A percentile compares a stretch with the other conserved stretches of the same genome.
Conservation (phyloP, 2,797 vertebrate species). For the Xenentodon cancila region DNA sequence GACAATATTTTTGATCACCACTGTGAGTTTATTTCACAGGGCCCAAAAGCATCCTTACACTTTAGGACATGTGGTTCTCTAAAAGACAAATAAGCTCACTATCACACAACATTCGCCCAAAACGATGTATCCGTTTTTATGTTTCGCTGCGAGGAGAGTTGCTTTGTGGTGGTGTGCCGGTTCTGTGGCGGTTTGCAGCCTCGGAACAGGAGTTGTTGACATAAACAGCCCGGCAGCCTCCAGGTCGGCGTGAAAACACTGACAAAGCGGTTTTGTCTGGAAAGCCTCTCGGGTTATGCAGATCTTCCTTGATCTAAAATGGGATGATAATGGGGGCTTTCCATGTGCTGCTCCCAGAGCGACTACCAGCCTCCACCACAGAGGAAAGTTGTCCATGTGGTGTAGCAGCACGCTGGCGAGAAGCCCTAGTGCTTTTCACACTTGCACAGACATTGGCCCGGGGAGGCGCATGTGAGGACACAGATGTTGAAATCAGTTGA, state of each 20-base stretch:
- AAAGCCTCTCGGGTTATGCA: conserved; percentile 6
- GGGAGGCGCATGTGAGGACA: conserved; percentile 1
- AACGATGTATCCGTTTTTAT: conserved; percentile 7
- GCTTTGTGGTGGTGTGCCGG: not conserved
- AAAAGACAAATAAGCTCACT: not conserved
- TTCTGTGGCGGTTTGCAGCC: conserved; percentile 8
- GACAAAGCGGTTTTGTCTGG: conserved; percentile 45
- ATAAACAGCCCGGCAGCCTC: conserved; percentile 42
- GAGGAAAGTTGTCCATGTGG: conserved; percentile 9
- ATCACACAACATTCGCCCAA: conserved; percentile 3
- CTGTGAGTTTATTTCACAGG: too few species aligned
- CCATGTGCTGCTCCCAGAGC: conserved; percentile 4
- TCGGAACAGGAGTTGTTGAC: conserved; percentile 33
- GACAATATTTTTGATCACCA: too few species aligned
- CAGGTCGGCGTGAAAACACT: conserved; percentile 44
- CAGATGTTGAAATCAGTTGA: not conserved
- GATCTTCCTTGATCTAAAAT: conserved; percentile 31
- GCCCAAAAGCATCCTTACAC: not conserved
- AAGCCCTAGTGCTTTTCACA: conserved; percentile 10
- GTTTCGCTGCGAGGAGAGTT: conserved; percentile 13
- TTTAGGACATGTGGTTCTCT: not conserved
- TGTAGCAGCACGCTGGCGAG: conserved; percentile 19
- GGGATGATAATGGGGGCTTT: conserved; percentile 9
- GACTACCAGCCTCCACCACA: conserved; percentile 2
- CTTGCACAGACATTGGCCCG: conserved; percentile 1